Percentiles rank a stretch among this genome's conserved stretches.
These are phyloP conservation scores for Chlorospingus semifuscus DNA, from an alignment of 2,797 vertebrate genomes.

Conservation along the genomic window DNA sequence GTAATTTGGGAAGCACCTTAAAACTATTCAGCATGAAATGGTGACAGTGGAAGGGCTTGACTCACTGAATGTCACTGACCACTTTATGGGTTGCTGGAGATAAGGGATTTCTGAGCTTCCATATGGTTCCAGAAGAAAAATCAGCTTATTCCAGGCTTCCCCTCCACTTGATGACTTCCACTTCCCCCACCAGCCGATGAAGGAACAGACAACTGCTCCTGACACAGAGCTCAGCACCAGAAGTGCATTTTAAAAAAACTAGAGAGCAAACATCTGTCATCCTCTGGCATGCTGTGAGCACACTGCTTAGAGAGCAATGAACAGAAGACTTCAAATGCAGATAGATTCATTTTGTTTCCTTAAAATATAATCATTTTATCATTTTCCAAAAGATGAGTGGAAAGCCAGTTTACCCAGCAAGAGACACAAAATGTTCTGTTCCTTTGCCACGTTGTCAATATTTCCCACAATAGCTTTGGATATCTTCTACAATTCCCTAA, in stretches of 20 bases:
- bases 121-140: constrained; percentile 13
- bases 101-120: constrained; percentile 8
- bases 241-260: neutral
- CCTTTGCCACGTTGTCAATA: neutral
- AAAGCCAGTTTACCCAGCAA: neutral
- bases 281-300: neutral
- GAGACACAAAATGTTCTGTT: neutral
- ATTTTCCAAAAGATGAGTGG: neutral
- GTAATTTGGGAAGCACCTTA: neutral
- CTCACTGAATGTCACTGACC: neutral
- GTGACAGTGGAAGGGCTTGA: neutral
- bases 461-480: neutral
- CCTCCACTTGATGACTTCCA: neutral
- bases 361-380: neutral
- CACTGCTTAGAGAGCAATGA: neutral
- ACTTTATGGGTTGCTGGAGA: neutral
- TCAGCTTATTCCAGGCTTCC: constrained; percentile 62
- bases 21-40: neutral
- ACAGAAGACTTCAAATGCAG: neutral
- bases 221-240: neutral
- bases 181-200: neutral
- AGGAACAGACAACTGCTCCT: neutral
- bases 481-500: neutral
- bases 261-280: neutral
- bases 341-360: neutral